Evolutionary conservation across 1,140 invertebrate genomes (phyloP).

Genomic region (Apis dorsata): DNA sequence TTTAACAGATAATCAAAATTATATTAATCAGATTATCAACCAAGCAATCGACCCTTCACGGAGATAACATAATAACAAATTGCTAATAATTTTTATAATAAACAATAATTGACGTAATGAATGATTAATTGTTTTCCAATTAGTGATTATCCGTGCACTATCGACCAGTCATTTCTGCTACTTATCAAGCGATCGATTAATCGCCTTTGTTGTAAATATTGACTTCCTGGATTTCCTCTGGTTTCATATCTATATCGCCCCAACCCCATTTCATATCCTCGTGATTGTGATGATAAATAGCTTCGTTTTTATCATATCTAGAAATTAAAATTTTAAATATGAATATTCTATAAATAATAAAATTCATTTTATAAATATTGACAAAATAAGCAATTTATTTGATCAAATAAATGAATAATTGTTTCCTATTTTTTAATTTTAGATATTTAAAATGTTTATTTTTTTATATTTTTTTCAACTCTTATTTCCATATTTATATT

Average conservation of each 20-base stretch:
- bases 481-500: background rate
- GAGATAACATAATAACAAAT: constrained; percentile 18
- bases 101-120: constrained; percentile 58
- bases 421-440: background rate
- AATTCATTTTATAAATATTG: too few relatives aligned
- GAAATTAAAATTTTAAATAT: background rate
- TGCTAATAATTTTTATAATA: background rate
- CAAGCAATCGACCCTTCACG: constrained; percentile 1
- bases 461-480: background rate
- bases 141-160: background rate
- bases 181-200: constrained; percentile 36
- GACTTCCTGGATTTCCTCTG: constrained; percentile 79
- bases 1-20: background rate
- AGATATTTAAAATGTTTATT: background rate
- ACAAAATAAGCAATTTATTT: too few relatives aligned
- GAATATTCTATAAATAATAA: background rate
- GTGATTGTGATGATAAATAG: constrained; percentile 71
- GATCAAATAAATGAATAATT: background rate
- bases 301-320: constrained; percentile 35
- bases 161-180: background rate
- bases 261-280: constrained; percentile 83
- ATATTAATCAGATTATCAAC: too few relatives aligned
- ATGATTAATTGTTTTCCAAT: constrained; percentile 24
- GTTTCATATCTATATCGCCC: constrained; percentile 82
- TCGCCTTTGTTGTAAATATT: constrained; percentile 75